A percentile compares a stretch with the other conserved stretches of the same genome.
phyloP scores from a whole-genome alignment of 1,140 invertebrate genomes.

The Whitmania pigra region DNA sequence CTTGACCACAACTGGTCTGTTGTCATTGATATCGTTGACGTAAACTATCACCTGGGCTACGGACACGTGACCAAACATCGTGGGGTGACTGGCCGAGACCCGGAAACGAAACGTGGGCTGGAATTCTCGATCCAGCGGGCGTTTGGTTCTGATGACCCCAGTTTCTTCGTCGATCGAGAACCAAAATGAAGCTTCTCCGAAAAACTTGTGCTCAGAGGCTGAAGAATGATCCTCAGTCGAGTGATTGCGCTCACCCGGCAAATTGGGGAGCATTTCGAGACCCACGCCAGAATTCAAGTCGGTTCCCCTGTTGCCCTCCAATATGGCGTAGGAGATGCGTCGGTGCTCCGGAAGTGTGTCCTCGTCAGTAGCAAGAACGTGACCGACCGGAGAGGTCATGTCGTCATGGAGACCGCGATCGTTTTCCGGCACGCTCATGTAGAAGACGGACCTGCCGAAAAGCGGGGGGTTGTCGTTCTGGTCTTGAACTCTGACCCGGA shows the following conservation, averaged over 20 bases:
- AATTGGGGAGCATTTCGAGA: background rate
- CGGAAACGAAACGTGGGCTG: background rate
- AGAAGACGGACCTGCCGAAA: conserved; percentile 7
- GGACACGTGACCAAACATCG: background rate
- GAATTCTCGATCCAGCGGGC: background rate
- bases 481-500: background rate
- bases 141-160: background rate
- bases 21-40: conserved; percentile 4
- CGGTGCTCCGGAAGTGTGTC: background rate
- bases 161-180: conserved; percentile 5
- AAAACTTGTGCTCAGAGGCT: background rate
- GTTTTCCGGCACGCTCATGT: conserved; percentile 1
- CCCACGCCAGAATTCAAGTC: background rate
- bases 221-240: background rate
- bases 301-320: background rate
- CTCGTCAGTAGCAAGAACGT: background rate
- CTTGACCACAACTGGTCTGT: background rate
- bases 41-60: background rate
- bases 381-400: background rate
- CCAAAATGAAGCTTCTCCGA: background rate
- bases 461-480: background rate
- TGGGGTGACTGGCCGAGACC: conserved; percentile 3
- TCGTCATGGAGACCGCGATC: background rate
- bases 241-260: no score
- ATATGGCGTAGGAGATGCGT: background rate